Evolutionary conservation across 2,888 invertebrate genomes (phyloP), one percentile per base, ranked within the genome.

Genomic region (Suillia variegata): DNA sequence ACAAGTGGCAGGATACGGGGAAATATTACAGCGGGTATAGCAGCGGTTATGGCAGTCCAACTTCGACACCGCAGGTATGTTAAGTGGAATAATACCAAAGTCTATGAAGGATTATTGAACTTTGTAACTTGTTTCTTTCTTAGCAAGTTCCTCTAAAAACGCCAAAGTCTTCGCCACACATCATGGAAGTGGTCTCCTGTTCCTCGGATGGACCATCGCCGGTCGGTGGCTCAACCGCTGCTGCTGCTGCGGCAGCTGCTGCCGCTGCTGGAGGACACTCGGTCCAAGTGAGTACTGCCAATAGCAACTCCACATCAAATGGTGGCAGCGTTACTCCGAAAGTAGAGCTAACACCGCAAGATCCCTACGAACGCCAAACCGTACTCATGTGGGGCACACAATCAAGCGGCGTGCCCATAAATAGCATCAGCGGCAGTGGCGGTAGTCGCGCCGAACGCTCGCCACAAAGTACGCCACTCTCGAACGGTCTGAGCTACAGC

Each of bases 361-460:
- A 81, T 67, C 80, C 77, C 4, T 81, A 83, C 62, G 84, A 85
- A 69, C 85, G 96, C 48, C 95, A 96, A 82, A 96, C 95, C 12
- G 96, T 95, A 56, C 86, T 96, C 47, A 95, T 96, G 95, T 96
- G 95, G 95, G 95, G 94, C 20, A 85, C 87, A 0, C 63, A 85
- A 83, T 72, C 76, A 42, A 74, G 74, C 45, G 77, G 62, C 62
- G 84, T 84, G 66, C 84, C 78, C 4, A 66, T 78, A 1, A 77
- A 77, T 34, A 84, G 83, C 54, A 61, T 70, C n/a, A 61, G 67
- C 62, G 60, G 63, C 79, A 62, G 63, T 26, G 53, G 45, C 17
- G 54, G 59, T 45, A 52, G 58, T 6, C 58, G 49, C 1, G 80
- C 57, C 66, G 82, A 42, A 79, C 85, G 67, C 63, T 83, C 76